A percentile compares a stretch with the other conserved stretches of the same genome.
Conservation (phyloP, 92 coral and sea anemone genomes). For the Zoanthus sansibaricus region DNA sequence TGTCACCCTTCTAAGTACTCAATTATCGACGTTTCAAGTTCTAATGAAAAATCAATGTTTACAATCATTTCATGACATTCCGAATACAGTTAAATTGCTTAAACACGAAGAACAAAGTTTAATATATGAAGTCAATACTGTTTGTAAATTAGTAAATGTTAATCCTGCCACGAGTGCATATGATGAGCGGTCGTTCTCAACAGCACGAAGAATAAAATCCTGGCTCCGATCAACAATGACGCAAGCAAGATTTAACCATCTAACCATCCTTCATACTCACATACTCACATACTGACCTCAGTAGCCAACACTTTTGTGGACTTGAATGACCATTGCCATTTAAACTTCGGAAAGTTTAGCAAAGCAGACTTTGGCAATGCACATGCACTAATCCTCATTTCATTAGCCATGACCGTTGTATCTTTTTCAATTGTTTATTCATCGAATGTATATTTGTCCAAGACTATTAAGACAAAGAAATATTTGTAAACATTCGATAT, state of each 20-base stretch:
- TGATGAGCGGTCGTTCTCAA: slow-evolving; percentile 66
- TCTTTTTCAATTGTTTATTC: neutral
- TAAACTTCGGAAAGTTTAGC: slow-evolving; percentile 46
- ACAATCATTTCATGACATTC: slow-evolving; percentile 54
- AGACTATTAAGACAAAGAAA: neutral
- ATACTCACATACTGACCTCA: slow-evolving; percentile 25
- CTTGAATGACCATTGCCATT: slow-evolving; percentile 53
- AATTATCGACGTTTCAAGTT: slow-evolving; percentile 56
- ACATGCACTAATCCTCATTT: neutral
- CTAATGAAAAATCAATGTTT: slow-evolving; percentile 27
- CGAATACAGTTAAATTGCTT: neutral
- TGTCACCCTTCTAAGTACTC: slow-evolving; percentile 48
- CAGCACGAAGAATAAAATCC: slow-evolving; percentile 67
- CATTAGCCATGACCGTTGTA: neutral
- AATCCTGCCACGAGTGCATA: slow-evolving; percentile 68
- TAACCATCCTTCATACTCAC: slow-evolving; percentile 55
- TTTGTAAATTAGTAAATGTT: slow-evolving; percentile 63
- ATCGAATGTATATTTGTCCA: neutral
- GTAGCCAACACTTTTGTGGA: slow-evolving; percentile 54
- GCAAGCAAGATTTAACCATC: slow-evolving; percentile 64
- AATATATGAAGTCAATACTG: slow-evolving; percentile 47
- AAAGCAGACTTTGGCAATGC: slow-evolving; percentile 37
- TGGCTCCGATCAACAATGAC: slow-evolving; percentile 65
- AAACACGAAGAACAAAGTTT: slow-evolving; percentile 32
- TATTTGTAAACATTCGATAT: neutral